Percentiles rank a stretch among this genome's conserved stretches.
Conservation (phyloP, 2,113 vertebrate genomes). For the Urocitellus parryii region DNA sequence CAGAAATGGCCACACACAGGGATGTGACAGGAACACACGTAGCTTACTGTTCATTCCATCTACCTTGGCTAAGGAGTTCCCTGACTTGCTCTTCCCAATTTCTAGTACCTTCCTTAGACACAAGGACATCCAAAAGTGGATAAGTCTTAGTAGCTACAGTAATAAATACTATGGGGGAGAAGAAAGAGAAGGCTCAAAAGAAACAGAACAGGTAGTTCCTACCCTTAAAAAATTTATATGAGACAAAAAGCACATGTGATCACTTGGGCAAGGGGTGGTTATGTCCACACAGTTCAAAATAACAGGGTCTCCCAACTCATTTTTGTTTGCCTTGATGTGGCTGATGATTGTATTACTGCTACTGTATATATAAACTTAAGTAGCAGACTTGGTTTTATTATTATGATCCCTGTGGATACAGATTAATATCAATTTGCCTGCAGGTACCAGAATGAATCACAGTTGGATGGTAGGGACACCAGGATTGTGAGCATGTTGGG, state of each 20-base stretch:
- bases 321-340: neutral
- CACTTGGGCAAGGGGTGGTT: neutral
- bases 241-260: neutral
- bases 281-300: neutral
- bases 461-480: neutral
- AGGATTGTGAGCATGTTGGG: neutral
- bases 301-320: neutral
- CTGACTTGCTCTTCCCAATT: neutral
- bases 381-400: neutral
- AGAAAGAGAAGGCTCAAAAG: slow-evolving; percentile 30
- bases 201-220: neutral
- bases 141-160: neutral
- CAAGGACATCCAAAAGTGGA: neutral
- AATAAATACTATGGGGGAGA: neutral
- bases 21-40: neutral
- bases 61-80: neutral
- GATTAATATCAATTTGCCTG: neutral
- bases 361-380: neutral
- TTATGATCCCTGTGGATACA: neutral
- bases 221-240: neutral
- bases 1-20: slow-evolving; percentile 43
- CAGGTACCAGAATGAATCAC: neutral
- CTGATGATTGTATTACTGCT: neutral
- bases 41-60: neutral
- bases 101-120: slow-evolving; percentile 18